A percentile compares a stretch with the other conserved stretches of the same genome.
These are phyloP conservation scores for Hemithea aestivaria DNA, from an alignment of 2,888 invertebrate species.

Conservation along the genomic window DNA sequence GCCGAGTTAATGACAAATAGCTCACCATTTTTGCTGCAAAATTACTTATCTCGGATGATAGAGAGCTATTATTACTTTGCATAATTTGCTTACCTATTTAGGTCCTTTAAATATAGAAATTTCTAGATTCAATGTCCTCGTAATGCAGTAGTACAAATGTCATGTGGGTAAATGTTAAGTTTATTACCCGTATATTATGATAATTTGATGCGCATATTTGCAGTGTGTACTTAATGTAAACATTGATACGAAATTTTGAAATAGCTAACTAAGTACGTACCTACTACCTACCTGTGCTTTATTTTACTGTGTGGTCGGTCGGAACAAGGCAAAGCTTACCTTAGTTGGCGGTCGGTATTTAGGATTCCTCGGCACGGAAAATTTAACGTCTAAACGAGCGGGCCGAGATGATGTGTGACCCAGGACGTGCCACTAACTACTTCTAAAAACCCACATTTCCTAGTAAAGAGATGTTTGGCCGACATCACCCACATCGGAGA, in stretches of 20 bases:
- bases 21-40: conserved; percentile 22
- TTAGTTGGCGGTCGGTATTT: conserved; percentile 34
- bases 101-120: conserved; percentile 34
- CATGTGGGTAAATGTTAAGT: conserved; percentile 61
- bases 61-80: conserved; percentile 20
- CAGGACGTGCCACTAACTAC: conserved; percentile 62
- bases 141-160: conserved; percentile 43
- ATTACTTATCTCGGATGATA: conserved; percentile 29
- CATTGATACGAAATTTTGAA: conserved; percentile 45
- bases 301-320: too few species aligned
- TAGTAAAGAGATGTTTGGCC: conserved; percentile 60
- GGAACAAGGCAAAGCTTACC: conserved; percentile 32
- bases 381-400: conserved; percentile 57
- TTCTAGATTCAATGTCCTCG: conserved; percentile 53
- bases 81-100: conserved; percentile 36
- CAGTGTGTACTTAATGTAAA: conserved; percentile 44
- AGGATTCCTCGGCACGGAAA: conserved; percentile 41
- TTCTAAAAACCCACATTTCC: conserved; percentile 73
- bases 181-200: conserved; percentile 67
- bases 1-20: conserved; percentile 17
- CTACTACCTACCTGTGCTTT: too few species aligned
- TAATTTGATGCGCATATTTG: conserved; percentile 52
- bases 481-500: conserved; percentile 60
- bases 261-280: conserved; percentile 40
- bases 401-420: conserved; percentile 53